phyloP scores from a whole-genome alignment of 2,888 invertebrate genomes.

The Parnassius glacialis region DNA sequence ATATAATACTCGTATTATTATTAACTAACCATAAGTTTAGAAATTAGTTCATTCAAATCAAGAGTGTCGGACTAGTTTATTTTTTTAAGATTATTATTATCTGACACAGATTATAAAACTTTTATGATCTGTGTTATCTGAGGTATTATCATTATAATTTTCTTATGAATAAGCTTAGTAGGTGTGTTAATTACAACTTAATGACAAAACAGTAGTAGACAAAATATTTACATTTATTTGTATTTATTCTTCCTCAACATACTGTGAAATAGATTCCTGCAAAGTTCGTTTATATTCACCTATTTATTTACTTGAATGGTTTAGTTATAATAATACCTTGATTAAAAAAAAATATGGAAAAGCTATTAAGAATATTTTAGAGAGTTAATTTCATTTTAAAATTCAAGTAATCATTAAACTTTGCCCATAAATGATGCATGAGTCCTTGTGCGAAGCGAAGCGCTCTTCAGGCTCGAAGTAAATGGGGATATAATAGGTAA shows the following conservation, averaged over 20 bases:
- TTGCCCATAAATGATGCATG: constrained; percentile 75
- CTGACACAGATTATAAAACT: too few species aligned
- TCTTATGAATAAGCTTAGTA: background rate
- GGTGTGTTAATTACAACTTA: constrained; percentile 4
- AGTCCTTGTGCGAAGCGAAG: constrained; percentile 67
- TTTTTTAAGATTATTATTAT: constrained; percentile 1
- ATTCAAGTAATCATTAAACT: constrained; percentile 70
- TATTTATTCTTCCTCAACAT: too few species aligned
- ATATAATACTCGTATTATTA: constrained; percentile 6
- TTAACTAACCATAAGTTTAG: constrained; percentile 1
- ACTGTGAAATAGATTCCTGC: too few species aligned
- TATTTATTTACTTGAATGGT: too few species aligned
- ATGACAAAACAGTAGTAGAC: background rate
- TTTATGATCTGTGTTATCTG: too few species aligned
- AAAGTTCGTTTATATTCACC: too few species aligned
- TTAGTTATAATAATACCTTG: too few species aligned
- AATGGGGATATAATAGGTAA: constrained; percentile 72
- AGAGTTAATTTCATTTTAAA: constrained; percentile 60
- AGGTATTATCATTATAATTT: background rate
- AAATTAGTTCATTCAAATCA: constrained; percentile 8
- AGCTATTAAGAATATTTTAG: constrained; percentile 20
- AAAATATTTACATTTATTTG: background rate
- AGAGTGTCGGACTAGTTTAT: background rate
- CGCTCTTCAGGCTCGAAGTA: constrained; percentile 60
- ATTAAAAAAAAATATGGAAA: background rate